These are phyloP conservation scores for Hemibagrus wyckioides DNA, from an alignment of 2,113 vertebrate species.

Conservation along the genomic window DNA sequence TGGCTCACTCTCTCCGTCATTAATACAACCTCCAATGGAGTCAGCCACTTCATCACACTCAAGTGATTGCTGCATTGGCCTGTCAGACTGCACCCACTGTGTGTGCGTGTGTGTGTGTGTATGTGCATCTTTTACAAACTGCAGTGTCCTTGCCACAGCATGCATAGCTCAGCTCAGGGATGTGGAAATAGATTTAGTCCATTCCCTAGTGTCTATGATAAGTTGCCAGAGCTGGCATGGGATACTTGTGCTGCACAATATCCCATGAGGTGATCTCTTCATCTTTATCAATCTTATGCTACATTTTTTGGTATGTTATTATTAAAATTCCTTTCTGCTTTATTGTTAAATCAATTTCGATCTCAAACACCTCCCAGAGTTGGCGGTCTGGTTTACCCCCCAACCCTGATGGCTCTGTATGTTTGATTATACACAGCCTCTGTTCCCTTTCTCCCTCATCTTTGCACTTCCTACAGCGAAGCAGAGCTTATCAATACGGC, in stretches of 20 bases:
- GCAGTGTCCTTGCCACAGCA: slow-evolving; percentile 56
- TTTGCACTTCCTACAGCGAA: slow-evolving; percentile 35
- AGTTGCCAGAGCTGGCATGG: slow-evolving; percentile 48
- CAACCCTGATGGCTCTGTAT: background rate
- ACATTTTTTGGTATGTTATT: background rate
- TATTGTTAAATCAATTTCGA: slow-evolving; percentile 4
- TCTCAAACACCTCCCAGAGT: background rate
- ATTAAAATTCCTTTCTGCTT: background rate
- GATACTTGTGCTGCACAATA: slow-evolving; percentile 30
- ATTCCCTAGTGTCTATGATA: slow-evolving; percentile 40
- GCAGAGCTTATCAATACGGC: slow-evolving; percentile 61
- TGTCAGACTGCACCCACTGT: slow-evolving; percentile 23
- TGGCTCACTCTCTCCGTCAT: slow-evolving; percentile 42
- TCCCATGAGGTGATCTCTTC: slow-evolving; percentile 38
- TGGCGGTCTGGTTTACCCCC: background rate
- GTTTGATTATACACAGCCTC: background rate
- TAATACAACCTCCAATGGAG: slow-evolving; percentile 49
- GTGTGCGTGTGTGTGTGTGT: slow-evolving; percentile 4
- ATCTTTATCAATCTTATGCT: slow-evolving; percentile 41
- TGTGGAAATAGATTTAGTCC: slow-evolving; percentile 51
- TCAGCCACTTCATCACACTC: slow-evolving; percentile 54
- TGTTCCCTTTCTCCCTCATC: background rate
- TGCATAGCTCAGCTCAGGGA: slow-evolving; percentile 46
- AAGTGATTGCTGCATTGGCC: slow-evolving; percentile 53
- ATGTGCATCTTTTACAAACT: slow-evolving; percentile 41